Percentiles rank a stretch among this genome's conserved stretches.
These are phyloP conservation scores for Benitochromis conjunctus DNA, from an alignment of 2,113 vertebrate genomes.

Conservation along the genomic window DNA sequence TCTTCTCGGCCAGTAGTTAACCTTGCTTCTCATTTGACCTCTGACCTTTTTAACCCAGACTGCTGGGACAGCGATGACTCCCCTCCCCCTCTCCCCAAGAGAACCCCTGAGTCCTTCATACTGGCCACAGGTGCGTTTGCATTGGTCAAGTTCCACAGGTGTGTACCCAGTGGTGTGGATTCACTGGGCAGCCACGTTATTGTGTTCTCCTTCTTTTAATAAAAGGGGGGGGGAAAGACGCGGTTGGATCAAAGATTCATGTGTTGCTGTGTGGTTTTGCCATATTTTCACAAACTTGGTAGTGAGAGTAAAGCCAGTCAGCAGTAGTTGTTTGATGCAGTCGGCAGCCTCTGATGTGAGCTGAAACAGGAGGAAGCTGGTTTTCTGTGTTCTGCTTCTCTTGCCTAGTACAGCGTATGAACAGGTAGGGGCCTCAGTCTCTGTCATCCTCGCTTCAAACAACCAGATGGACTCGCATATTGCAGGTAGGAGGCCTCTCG, in stretches of 20 bases:
- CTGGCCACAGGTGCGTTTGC: constrained; percentile 87
- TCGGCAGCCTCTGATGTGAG: not conserved
- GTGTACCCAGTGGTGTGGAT: constrained; percentile 4
- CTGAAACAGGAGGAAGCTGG: not conserved
- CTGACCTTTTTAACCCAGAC: constrained; percentile 82
- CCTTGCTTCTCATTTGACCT: constrained; percentile 54
- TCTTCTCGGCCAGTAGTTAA: constrained; percentile 3
- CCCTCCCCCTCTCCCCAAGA: constrained; percentile 87
- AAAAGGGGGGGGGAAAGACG: not conserved
- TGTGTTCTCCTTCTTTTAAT: not conserved
- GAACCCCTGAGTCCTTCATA: constrained; percentile 92
- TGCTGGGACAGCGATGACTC: constrained; percentile 84
- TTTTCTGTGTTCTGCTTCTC: not conserved
- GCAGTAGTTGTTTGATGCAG: not conserved
- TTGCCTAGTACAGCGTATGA: not conserved
- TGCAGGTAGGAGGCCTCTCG: not conserved
- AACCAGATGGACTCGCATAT: not conserved
- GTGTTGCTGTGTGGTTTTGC: not conserved
- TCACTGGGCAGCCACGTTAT: not conserved
- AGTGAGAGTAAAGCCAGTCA: not conserved
- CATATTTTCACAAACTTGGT: not conserved
- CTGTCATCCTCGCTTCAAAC: not conserved
- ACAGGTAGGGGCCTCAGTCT: not conserved
- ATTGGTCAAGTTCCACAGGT: constrained; percentile 49
- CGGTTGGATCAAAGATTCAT: not conserved